Base-by-base conservation (phyloP, 2,888 invertebrate species). In the Argyra leucocephala region DNA sequence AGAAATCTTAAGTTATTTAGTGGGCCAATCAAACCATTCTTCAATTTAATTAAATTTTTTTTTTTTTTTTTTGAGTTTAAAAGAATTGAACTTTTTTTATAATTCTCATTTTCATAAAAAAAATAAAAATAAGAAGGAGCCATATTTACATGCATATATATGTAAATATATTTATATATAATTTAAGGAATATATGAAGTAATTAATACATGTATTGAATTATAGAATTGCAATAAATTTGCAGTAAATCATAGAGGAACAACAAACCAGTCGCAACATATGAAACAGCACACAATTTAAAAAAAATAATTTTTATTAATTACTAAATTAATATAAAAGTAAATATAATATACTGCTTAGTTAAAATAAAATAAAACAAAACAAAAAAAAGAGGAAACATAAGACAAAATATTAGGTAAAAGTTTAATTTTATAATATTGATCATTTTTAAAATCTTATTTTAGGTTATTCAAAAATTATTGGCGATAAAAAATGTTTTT, bases 331-430 rank as follows among this genome's bases (percentile, higher is more conserved):
- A 31, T 48, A 48, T 48, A 37, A 37, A 37, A 15, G 12, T 48
- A 48, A 48, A 18, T 18, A 9, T 18, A 48, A 48, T 18, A 48
- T 18, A 48, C 48, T 48, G 48, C 48, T 48, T 48, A 48, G 48
- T 18, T 48, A 48, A 48, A 31, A 31, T 31, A 31, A 31, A 31
- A 31, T 18, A 37, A 37, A 37, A n/a, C n/a, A n/a, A n/a, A 15
- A 37, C 5, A 37, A 37, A 37, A 48, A 48, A 48, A 48, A 48
- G 18, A 18, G 48, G 48, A 48, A 48, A 48, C 48, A 48, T 48
- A 48, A 48, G 48, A 48, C 48, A 48, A 48, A 48, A 48, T 48
- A 48, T 48, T 48, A 48, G 48, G 48, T 48, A 48, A 48, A 15
- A 31, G 1, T 31, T 31, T 31, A 2, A 4, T 31, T 26, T 26